Base-by-base conservation (phyloP, 92 coral and sea anemone species). In the Epizoanthus illoricatus region DNA sequence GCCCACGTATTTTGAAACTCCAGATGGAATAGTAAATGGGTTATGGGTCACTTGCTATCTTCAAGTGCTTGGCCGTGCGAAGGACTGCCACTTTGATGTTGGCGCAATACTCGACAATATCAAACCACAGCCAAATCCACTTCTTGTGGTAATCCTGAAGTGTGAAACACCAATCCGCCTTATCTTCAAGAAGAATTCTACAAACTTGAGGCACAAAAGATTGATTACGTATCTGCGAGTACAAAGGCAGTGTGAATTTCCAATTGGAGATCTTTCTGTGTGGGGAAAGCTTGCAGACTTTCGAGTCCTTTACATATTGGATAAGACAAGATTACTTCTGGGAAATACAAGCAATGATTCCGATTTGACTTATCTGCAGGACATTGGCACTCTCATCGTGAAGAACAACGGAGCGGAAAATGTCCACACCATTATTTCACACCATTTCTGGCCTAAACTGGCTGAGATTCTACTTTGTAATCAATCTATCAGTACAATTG, bases 211-310 rank as follows among this genome's bases (percentile, higher is more conserved):
- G 1, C 82, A 82, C 54, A 90, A 90, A 71, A 85, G 87, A 55
- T 79, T 78, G 39, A 79, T 92, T 23, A 73, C 73, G 5, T 87
- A 86, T 75, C 36, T 91, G 33, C 80, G 63, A 4, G 2, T 91
- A 4, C 15, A 0, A 4, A 85, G 89, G 41, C 88, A 69, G 15
- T 93, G 95, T 60, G 63, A 75, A 43, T 15, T 87, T 40, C 61
- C 89, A n/a, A 71, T 80, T 2, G 69, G 75, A 10, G 92, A 85
- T 45, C 24, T 91, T 8, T 85, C 87, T 58, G 70, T 33, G 33
- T 89, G 88, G 86, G 92, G 98, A 45, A 73, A 84, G 15, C 91
- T 89, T 15, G 81, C 93, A 7, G 95, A 93, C 70, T 84, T 85
- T 9, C 87, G 92, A 65, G 93, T 87, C 0, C 81, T 86, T 15